Evolutionary conservation across 2,797 vertebrate species (phyloP).

Genomic region (Sebastes reedi): DNA sequence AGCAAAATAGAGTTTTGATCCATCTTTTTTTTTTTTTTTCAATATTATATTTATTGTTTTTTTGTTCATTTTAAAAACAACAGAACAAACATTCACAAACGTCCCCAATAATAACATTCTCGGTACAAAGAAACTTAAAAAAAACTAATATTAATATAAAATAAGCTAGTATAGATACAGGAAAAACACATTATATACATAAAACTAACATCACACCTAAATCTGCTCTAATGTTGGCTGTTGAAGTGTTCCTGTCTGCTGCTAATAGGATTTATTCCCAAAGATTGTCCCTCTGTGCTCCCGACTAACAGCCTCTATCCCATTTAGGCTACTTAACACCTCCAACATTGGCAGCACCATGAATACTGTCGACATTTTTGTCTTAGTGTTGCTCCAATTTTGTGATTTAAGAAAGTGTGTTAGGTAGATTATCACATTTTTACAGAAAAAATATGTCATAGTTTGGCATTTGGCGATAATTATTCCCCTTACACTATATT

Average conservation of each 20-base stretch:
- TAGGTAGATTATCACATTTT: not conserved
- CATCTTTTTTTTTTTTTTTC: not conserved
- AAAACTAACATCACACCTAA: not conserved
- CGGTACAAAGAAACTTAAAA: too few relatives aligned
- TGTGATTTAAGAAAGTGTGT: not conserved
- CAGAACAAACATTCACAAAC: too few relatives aligned
- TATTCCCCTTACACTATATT: not conserved
- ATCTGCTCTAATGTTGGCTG: not conserved
- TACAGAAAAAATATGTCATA: not conserved
- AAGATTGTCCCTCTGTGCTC: constrained; percentile 53
- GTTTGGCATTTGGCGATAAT: not conserved
- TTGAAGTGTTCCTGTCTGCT: constrained; percentile 23
- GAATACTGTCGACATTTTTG: not conserved
- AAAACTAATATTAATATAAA: too few relatives aligned
- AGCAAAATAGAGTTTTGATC: not conserved
- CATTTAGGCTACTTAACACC: constrained; percentile 51
- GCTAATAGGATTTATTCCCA: constrained; percentile 74
- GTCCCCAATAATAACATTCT: too few relatives aligned
- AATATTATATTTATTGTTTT: not conserved
- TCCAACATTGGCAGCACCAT: constrained; percentile 1
- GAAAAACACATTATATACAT: too few relatives aligned
- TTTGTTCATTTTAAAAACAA: too few relatives aligned
- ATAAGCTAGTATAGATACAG: too few relatives aligned
- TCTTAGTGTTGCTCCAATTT: not conserved
- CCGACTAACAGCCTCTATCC: constrained; percentile 31